Base-by-base conservation (phyloP, 2,888 invertebrate species). In the Carpatolechia fugitivella region DNA sequence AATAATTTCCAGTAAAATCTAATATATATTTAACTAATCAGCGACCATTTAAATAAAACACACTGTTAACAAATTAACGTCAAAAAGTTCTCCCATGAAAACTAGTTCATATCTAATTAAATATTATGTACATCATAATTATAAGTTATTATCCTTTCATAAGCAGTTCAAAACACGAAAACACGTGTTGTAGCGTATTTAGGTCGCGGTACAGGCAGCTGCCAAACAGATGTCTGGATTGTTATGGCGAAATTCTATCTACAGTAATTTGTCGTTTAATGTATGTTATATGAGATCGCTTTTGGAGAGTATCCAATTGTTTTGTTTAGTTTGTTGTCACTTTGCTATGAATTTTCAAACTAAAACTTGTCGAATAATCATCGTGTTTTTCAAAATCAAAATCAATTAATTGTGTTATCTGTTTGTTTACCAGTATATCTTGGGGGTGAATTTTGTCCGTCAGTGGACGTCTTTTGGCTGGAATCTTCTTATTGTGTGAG, bases 141-240 rank as follows among this genome's bases (percentile, higher is more conserved):
- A 41, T 33, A 41, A 41, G 24, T 52, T 36, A 41, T 24, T 20
- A 52, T 41, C 16, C 56, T 57, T 54, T 54, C 31, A 33, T 48
- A 30, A 38, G 41, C 40, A 10, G 50, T 52, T 48, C 44, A 44
- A 10, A 56, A 60, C 59, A 62, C 58, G 52, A 24, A 24, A 3
- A 24, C 24, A 6, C 6, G 24, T 24, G 11, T 18, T 41, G 40
- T 35, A 14, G 11, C 33, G 33, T 57, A 41, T 56, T 47, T 40
- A 51, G 38, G 29, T 59, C 59, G 59, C 62, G 56, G 31, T 59
- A 60, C n/a, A n/a, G 33, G 40, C 64, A 64, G 60, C 57, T 65
- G 65, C 60, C 59, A 62, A 62, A 55, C 65, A 65, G 59, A 65
- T 65, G 65, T 52, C 52, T 18, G 52, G 53, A 47, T 46, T 58